Evolutionary conservation across 1,140 invertebrate species (phyloP).

Genomic region (Neomicropteryx cornuta): DNA sequence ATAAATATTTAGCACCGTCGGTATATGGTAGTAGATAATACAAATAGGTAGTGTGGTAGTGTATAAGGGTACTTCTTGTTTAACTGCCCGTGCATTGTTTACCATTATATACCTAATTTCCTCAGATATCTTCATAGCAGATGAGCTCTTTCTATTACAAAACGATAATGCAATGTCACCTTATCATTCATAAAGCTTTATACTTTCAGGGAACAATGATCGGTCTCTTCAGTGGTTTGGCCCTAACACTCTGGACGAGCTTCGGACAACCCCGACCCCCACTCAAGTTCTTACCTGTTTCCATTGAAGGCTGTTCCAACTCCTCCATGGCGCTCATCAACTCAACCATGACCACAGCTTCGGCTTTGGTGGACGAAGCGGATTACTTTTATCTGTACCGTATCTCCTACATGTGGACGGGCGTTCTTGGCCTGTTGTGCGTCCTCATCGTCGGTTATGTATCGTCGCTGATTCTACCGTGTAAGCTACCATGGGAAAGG

Average conservation of each 20-base stretch:
- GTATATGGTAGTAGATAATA: too few relatives aligned
- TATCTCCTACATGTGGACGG: conserved; percentile 86
- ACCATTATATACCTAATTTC: too few relatives aligned
- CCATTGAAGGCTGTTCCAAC: conserved; percentile 42
- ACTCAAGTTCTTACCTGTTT: conserved; percentile 42
- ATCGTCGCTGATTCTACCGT: conserved; percentile 17
- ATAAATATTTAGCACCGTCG: too few relatives aligned
- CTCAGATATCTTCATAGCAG: too few relatives aligned
- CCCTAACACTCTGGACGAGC: conserved; percentile 71
- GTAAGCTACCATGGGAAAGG: conserved; percentile 9
- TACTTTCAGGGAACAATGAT: conserved; percentile 54
- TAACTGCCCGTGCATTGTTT: too few relatives aligned
- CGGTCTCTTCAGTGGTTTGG: conserved; percentile 53
- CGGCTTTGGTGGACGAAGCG: conserved; percentile 11
- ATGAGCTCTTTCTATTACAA: too few relatives aligned
- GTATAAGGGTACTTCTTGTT: too few relatives aligned
- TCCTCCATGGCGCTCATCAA: conserved; percentile 12
- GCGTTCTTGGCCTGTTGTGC: conserved; percentile 53
- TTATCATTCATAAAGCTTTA: too few relatives aligned
- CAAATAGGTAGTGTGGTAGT: too few relatives aligned
- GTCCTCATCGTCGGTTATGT: conserved; percentile 57
- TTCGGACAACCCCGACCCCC: conserved; percentile 69
- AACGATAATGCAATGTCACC: too few relatives aligned
- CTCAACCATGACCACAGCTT: conserved; percentile 16
- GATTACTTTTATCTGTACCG: conserved; percentile 59